A percentile compares a stretch with the other conserved stretches of the same genome.
Evolutionary conservation across 2,113 vertebrate genomes (phyloP).

Genomic region (Poeciliopsis turrubarensis): DNA sequence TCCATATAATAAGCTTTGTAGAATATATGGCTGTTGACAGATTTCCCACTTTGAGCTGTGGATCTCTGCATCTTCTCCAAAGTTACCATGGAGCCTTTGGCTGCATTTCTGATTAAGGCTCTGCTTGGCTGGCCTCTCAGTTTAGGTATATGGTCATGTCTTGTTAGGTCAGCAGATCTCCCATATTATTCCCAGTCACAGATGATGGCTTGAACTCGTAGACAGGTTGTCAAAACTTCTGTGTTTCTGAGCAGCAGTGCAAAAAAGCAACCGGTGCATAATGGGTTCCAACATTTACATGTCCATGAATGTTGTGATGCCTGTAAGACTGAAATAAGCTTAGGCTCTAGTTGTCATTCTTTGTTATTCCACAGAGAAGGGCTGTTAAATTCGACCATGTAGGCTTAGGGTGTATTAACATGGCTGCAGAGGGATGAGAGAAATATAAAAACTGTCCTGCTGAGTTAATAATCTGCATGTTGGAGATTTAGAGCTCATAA

Average conservation of each 20-base stretch:
- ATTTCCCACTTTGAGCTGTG: too few relatives aligned
- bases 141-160: too few relatives aligned
- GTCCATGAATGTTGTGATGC: constrained; percentile 50
- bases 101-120: too few relatives aligned
- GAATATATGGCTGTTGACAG: too few relatives aligned
- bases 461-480: constrained; percentile 2
- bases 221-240: constrained; percentile 44
- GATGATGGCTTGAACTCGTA: too few relatives aligned
- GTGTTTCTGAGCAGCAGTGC: constrained; percentile 39
- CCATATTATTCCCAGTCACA: too few relatives aligned
- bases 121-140: too few relatives aligned
- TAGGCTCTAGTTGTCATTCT: constrained; percentile 49
- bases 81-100: too few relatives aligned
- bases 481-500: not conserved
- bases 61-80: too few relatives aligned
- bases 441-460: constrained; percentile 7
- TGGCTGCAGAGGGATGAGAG: constrained; percentile 13
- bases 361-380: constrained; percentile 39
- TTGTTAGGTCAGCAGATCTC: too few relatives aligned
- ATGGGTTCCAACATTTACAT: constrained; percentile 34
- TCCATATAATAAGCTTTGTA: too few relatives aligned
- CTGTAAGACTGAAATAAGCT: constrained; percentile 33
- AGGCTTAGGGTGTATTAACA: constrained; percentile 16
- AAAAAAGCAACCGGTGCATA: constrained; percentile 45
- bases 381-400: constrained; percentile 36